phyloP scores from a whole-genome alignment of 2,113 vertebrate species.

The Argyrosomus japonicus region DNA sequence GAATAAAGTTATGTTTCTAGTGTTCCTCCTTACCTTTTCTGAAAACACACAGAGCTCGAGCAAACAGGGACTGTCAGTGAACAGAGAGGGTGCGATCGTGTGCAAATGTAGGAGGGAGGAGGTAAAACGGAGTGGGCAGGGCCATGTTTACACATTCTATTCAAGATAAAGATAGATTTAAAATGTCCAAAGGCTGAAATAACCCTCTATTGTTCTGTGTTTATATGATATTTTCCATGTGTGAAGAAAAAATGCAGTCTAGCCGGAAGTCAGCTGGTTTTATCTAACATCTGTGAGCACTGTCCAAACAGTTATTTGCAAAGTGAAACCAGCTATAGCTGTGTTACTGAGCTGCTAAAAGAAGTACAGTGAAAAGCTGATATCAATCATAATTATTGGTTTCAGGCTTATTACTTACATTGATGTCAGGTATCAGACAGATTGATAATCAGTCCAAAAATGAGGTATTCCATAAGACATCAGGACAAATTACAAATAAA shows the following conservation, averaged over 20 bases:
- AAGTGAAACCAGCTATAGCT: neutral
- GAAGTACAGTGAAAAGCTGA: neutral
- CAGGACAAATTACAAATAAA: constrained; percentile 1
- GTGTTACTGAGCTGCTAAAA: neutral
- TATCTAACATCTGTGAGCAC: neutral
- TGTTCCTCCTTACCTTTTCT: constrained; percentile 47
- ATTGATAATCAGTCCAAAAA: constrained; percentile 11
- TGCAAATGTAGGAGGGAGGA: constrained; percentile 4
- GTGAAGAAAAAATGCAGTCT: neutral
- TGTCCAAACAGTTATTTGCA: neutral
- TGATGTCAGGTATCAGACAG: constrained; percentile 11
- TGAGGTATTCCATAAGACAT: neutral
- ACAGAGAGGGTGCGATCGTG: constrained; percentile 1
- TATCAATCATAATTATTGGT: neutral
- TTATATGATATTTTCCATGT: neutral
- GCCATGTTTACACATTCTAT: constrained; percentile 2
- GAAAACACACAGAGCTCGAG: constrained; percentile 16
- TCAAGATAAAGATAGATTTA: neutral
- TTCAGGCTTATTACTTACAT: constrained; percentile 21
- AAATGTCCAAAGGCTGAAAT: neutral
- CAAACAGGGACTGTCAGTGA: neutral
- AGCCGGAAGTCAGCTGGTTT: constrained; percentile 2
- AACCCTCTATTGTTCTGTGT: neutral
- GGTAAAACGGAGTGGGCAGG: constrained; percentile 17
- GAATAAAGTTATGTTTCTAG: neutral